These are phyloP conservation scores for Aphaenogaster floridana DNA, from an alignment of 1,140 invertebrate species.

Conservation along the genomic window DNA sequence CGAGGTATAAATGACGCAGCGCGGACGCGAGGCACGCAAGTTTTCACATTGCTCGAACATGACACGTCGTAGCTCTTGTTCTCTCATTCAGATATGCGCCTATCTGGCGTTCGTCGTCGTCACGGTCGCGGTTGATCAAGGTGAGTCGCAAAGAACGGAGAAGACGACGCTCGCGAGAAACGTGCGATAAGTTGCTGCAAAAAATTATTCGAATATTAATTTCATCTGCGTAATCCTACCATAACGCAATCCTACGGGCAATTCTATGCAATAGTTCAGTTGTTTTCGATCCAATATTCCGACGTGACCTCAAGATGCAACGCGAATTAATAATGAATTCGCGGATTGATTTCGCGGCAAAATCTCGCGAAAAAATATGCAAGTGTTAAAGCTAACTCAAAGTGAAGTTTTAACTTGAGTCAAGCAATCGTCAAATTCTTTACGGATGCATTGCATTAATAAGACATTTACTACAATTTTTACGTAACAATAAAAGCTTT, in stretches of 20 bases:
- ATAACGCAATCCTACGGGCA: too few species aligned
- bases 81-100: conserved; percentile 11
- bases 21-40: not conserved
- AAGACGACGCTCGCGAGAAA: not conserved
- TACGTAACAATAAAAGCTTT: not conserved
- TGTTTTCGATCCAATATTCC: not conserved
- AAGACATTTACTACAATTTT: not conserved
- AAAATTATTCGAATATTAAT: not conserved
- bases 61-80: conserved; percentile 9
- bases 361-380: not conserved
- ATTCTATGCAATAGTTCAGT: too few species aligned
- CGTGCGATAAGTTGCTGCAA: not conserved
- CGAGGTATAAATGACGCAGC: conserved; percentile 35
- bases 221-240: not conserved
- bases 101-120: conserved; percentile 12
- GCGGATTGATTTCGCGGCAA: not conserved
- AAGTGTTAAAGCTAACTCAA: not conserved
- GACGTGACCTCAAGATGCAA: not conserved
- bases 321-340: not conserved
- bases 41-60: conserved; percentile 35
- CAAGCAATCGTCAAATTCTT: not conserved
- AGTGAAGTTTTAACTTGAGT: not conserved
- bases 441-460: not conserved
- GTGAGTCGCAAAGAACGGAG: conserved; percentile 11
- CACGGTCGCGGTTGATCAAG: conserved; percentile 1